A percentile compares a stretch with the other conserved stretches of the same genome.
Evolutionary conservation across 1,140 invertebrate genomes (phyloP).

Genomic region (Babylonia areolata): DNA sequence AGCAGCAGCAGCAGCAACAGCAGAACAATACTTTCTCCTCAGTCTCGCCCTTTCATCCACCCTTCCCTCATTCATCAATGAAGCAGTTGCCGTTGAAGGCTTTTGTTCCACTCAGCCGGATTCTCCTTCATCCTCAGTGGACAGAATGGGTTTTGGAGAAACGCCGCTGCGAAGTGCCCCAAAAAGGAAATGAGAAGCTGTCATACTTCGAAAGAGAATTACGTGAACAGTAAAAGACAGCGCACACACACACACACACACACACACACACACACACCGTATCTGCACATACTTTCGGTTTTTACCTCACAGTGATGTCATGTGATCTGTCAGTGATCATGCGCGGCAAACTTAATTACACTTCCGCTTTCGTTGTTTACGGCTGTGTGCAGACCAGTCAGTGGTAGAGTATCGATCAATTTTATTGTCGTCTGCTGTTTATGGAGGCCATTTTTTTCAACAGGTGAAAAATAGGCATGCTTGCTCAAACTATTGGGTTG

Average conservation of each 20-base stretch:
- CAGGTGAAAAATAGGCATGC: not conserved
- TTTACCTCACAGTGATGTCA: not conserved
- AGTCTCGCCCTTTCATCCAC: too few relatives aligned
- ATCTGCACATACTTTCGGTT: not conserved
- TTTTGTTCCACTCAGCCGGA: too few relatives aligned
- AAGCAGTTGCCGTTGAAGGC: too few relatives aligned
- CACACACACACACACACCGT: not conserved
- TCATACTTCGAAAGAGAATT: too few relatives aligned
- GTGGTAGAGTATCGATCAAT: not conserved
- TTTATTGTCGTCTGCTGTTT: not conserved
- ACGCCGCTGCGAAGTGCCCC: too few relatives aligned
- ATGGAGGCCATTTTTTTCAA: not conserved
- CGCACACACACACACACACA: constrained; percentile 9
- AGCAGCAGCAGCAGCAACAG: too few relatives aligned
- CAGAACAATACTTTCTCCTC: too few relatives aligned
- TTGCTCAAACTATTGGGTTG: not conserved
- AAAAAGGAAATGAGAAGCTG: too few relatives aligned
- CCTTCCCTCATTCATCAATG: too few relatives aligned
- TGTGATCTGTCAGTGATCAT: constrained; percentile 23
- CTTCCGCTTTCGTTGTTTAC: constrained; percentile 35
- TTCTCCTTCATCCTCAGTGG: too few relatives aligned
- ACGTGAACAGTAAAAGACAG: too few relatives aligned
- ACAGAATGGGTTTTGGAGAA: too few relatives aligned
- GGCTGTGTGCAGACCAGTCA: not conserved
- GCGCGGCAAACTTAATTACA: constrained; percentile 36